Evolutionary conservation across 2,113 vertebrate species (phyloP).

Genomic region (Oncorhynchus gorbuscha): DNA sequence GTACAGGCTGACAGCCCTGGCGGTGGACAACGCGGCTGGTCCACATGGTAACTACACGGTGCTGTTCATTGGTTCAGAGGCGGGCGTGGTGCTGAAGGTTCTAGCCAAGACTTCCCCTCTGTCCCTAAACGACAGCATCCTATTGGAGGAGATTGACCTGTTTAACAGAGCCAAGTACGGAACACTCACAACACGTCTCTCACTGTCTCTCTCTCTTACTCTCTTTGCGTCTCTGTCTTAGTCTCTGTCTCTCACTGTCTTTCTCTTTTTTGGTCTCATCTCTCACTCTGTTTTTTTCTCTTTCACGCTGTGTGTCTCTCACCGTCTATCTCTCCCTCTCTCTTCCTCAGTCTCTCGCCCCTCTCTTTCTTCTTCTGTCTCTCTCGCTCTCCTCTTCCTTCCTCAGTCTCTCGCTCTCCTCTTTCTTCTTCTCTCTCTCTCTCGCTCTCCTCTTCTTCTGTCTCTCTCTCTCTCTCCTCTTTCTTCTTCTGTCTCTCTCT

Average conservation of each 20-base stretch:
- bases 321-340: neutral
- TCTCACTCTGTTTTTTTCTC: constrained; percentile 10
- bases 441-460: constrained; percentile 1
- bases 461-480: constrained; percentile 11
- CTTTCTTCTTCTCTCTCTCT: neutral
- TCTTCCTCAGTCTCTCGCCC: too few species aligned
- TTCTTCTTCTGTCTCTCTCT: neutral
- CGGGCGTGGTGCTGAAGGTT: constrained; percentile 92
- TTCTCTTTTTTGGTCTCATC: constrained; percentile 7
- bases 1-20: constrained; percentile 89
- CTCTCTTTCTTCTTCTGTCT: neutral
- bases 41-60: constrained; percentile 94
- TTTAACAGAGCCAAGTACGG: constrained; percentile 95
- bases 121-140: constrained; percentile 88
- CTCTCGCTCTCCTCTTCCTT: too few species aligned
- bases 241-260: constrained; percentile 9
- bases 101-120: constrained; percentile 86
- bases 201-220: constrained; percentile 1
- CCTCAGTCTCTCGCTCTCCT: constrained; percentile 23
- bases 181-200: too few species aligned
- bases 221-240: constrained; percentile 14
- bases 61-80: constrained; percentile 94
- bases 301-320: neutral
- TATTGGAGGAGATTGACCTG: constrained; percentile 96
- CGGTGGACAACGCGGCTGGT: constrained; percentile 88